These are phyloP conservation scores for Cremastinae sp. DNA, from an alignment of 2,888 invertebrate species.

Conservation along the genomic window DNA sequence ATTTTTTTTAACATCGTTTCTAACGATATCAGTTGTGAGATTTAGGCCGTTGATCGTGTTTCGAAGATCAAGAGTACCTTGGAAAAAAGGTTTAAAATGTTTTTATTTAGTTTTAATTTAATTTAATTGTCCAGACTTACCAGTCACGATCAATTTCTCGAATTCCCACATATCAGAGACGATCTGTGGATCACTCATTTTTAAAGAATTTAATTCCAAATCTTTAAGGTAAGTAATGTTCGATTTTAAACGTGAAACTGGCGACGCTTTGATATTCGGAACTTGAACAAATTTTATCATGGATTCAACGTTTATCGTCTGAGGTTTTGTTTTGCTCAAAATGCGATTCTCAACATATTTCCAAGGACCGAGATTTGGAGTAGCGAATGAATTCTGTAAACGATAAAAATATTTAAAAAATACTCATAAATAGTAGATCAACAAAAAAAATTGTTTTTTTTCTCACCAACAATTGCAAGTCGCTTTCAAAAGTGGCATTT, in stretches of 20 bases:
- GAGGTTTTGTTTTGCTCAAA: constrained; percentile 70
- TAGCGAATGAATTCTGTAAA: constrained; percentile 81
- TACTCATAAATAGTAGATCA: too few species aligned
- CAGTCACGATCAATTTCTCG: constrained; percentile 67
- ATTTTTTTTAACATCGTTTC: constrained; percentile 77
- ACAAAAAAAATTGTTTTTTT: too few species aligned
- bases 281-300: constrained; percentile 59
- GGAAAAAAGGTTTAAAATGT: too few species aligned
- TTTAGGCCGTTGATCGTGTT: constrained; percentile 81
- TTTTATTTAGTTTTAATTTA: not conserved
- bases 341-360: constrained; percentile 61
- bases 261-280: constrained; percentile 61
- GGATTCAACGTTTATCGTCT: constrained; percentile 64
- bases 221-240: constrained; percentile 73
- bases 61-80: constrained; percentile 74
- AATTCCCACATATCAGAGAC: constrained; percentile 80
- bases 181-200: constrained; percentile 81
- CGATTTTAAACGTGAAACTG: constrained; percentile 61
- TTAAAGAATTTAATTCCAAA: constrained; percentile 81
- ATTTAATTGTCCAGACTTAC: constrained; percentile 52
- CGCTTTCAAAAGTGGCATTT: constrained; percentile 73
- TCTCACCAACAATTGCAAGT: constrained; percentile 74
- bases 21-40: constrained; percentile 81
- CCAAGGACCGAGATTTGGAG: constrained; percentile 75
- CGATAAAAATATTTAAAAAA: not conserved